Evolutionary conservation across 2,113 vertebrate species (phyloP).

Genomic region (Apodemus sylvaticus): DNA sequence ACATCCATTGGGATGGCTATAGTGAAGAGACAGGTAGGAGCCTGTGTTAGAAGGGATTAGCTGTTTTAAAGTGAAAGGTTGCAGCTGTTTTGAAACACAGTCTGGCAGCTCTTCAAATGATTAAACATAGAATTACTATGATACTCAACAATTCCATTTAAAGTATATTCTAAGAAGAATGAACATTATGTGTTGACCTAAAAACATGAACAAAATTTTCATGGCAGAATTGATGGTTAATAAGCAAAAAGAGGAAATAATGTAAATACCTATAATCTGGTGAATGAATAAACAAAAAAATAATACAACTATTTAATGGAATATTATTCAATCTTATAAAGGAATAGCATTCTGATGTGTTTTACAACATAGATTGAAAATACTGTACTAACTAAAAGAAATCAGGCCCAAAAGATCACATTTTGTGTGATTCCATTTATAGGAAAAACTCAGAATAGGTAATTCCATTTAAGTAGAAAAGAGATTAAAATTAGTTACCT

Average conservation of each 20-base stretch:
- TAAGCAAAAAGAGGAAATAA: neutral
- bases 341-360: neutral
- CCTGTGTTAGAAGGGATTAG: neutral
- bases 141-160: neutral
- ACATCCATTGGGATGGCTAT: neutral
- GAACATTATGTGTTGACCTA: neutral
- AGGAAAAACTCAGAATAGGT: neutral
- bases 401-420: neutral
- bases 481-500: neutral
- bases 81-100: constrained; percentile 3
- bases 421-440: neutral
- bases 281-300: neutral
- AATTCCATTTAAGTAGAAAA: neutral
- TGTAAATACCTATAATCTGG: neutral
- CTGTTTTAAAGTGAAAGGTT: neutral
- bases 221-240: neutral
- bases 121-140: neutral
- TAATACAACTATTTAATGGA: neutral
- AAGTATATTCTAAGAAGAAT: neutral
- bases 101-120: neutral
- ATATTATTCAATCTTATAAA: neutral
- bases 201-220: neutral
- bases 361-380: neutral
- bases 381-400: neutral
- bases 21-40: neutral